A percentile compares a stretch with the other conserved stretches of the same genome.
These are phyloP conservation scores for Psittacula echo DNA, from an alignment of 2,797 vertebrate genomes.

Conservation along the genomic window DNA sequence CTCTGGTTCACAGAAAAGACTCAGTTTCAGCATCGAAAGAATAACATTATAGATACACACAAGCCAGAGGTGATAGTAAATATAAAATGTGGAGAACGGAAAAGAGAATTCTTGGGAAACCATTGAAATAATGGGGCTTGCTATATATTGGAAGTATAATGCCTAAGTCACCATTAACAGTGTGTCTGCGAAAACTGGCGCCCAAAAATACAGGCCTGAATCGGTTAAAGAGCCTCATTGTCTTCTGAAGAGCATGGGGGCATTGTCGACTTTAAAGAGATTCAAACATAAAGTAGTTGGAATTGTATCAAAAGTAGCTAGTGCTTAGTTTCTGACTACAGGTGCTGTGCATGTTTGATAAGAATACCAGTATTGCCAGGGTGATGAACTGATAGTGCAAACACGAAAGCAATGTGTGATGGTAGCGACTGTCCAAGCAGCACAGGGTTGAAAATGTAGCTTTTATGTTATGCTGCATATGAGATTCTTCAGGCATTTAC, in stretches of 20 bases:
- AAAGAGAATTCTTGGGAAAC: neutral
- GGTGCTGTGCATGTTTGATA: neutral
- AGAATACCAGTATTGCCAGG: neutral
- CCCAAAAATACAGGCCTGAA: neutral
- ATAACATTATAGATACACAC: accelerated
- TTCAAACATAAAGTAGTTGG: neutral
- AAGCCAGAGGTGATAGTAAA: neutral
- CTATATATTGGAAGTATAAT: neutral
- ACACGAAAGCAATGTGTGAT: neutral
- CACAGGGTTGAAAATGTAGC: accelerated
- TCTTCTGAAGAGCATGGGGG: neutral
- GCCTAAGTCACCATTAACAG: neutral
- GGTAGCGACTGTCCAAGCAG: neutral
- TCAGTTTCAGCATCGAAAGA: neutral
- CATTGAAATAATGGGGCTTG: neutral
- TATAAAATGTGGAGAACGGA: neutral
- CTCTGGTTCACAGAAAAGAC: neutral
- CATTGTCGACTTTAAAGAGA: neutral
- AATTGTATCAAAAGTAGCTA: neutral
- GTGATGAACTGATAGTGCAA: neutral
- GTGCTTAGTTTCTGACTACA: neutral
- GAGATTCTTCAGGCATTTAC: accelerated
- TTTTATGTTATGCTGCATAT: accelerated
- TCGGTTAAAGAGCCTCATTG: neutral
- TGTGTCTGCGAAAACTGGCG: neutral